Conservation (phyloP, 1,140 invertebrate species). For the Mactra quadrangularis region DNA sequence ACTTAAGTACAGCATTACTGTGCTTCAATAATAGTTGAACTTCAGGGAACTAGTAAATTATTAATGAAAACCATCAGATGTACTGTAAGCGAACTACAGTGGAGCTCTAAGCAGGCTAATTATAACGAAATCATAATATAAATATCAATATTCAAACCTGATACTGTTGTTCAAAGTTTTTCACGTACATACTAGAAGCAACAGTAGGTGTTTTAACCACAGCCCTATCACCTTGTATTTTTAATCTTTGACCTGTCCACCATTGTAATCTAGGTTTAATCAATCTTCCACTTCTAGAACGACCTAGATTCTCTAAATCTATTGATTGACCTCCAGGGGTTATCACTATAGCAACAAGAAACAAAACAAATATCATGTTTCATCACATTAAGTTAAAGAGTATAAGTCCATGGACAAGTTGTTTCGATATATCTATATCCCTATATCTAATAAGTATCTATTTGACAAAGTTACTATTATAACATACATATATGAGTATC, state of each 20-base stretch:
- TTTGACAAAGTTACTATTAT: too few species aligned
- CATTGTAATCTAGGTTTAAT: constrained; percentile 52
- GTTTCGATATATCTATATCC: too few species aligned
- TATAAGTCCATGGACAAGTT: too few species aligned
- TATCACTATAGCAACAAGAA: constrained; percentile 12
- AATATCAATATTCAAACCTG: neutral
- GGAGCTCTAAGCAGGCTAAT: neutral
- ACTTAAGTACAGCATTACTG: too few species aligned
- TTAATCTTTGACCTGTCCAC: constrained; percentile 52
- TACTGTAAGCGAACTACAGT: too few species aligned
- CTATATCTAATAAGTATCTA: too few species aligned
- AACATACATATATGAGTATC: too few species aligned
- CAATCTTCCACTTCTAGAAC: constrained; percentile 50
- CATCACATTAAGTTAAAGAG: too few species aligned
- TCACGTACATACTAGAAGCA: constrained; percentile 14
- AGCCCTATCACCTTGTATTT: constrained; percentile 14
- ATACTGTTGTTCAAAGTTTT: constrained; percentile 41
- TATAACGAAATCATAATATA: neutral
- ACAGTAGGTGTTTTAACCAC: constrained; percentile 20
- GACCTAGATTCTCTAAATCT: constrained; percentile 34
- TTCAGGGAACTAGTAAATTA: too few species aligned
- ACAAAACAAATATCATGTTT: neutral
- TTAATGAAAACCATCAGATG: too few species aligned
- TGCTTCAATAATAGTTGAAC: too few species aligned
- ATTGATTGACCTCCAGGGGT: constrained; percentile 21